These are phyloP conservation scores for Hyposoter dolosus DNA, from an alignment of 2,888 invertebrate genomes.

Conservation along the genomic window DNA sequence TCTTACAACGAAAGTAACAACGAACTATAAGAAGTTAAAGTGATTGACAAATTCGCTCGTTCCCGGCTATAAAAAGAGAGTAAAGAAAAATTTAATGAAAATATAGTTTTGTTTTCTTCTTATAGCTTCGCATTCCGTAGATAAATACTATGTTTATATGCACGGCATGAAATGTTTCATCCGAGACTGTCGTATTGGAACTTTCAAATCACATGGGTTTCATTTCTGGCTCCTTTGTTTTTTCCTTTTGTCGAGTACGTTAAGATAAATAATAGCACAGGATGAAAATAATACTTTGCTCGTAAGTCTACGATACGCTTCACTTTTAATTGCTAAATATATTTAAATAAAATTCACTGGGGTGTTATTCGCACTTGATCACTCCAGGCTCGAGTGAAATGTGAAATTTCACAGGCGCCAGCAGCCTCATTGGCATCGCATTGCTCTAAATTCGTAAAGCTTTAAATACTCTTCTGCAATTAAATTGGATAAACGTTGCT, in stretches of 20 bases:
- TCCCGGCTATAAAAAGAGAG: conserved; percentile 64
- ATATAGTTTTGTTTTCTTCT: conserved; percentile 22
- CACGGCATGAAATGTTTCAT: conserved; percentile 72
- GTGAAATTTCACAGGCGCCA: conserved; percentile 34
- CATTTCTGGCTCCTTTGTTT: conserved; percentile 29
- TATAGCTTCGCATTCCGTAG: conserved; percentile 40
- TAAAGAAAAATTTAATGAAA: conserved; percentile 56
- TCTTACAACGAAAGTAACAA: conserved; percentile 75
- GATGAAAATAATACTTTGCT: conserved; percentile 78
- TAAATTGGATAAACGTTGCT: conserved; percentile 43
- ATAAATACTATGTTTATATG: conserved; percentile 38
- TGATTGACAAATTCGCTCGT: conserved; percentile 75
- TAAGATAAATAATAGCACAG: conserved; percentile 69
- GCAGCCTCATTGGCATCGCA: conserved; percentile 60
- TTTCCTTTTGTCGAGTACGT: conserved; percentile 60
- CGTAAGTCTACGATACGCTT: conserved; percentile 70
- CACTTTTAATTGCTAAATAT: conserved; percentile 62
- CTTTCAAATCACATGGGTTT: conserved; percentile 53
- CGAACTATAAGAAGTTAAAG: conserved; percentile 79
- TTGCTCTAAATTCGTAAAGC: conserved; percentile 53
- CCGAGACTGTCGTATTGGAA: conserved; percentile 64
- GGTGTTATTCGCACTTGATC: conserved; percentile 48
- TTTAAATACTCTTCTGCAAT: conserved; percentile 60
- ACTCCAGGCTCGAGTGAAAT: conserved; percentile 60
- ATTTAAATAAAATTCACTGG: conserved; percentile 68